Evolutionary conservation across 2,888 invertebrate species (phyloP).

Genomic region (Mimas tiliae): DNA sequence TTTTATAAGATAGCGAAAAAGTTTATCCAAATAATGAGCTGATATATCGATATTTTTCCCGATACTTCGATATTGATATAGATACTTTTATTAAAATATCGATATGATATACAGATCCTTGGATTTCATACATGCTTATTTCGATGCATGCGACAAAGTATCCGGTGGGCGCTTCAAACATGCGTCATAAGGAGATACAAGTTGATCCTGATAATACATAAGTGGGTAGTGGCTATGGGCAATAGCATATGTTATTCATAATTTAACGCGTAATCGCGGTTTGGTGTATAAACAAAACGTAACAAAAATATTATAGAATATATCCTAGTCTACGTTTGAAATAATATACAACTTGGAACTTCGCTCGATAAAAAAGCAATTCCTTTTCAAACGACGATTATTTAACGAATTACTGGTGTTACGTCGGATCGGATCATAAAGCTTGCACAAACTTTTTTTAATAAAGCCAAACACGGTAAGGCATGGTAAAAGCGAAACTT

Average conservation of each 20-base stretch:
- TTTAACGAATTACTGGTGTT: slow-evolving; percentile 2
- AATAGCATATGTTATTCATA: slow-evolving; percentile 1
- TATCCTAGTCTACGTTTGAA: slow-evolving; percentile 9
- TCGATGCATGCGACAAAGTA: no score
- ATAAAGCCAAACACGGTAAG: slow-evolving; percentile 14
- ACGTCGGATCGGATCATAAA: not conserved
- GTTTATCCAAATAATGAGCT: no score
- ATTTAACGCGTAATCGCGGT: slow-evolving; percentile 9
- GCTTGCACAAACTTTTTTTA: slow-evolving; percentile 17
- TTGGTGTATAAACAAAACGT: slow-evolving; percentile 23
- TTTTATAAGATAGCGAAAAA: no score
- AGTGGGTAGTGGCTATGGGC: no score
- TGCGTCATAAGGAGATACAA: no score
- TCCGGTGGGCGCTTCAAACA: no score
- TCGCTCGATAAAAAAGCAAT: slow-evolving; percentile 7
- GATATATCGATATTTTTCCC: no score
- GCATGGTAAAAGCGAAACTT: slow-evolving; percentile 10
- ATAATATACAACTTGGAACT: slow-evolving; percentile 3
- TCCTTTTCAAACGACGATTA: not conserved
- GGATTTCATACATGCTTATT: no score
- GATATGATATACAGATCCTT: no score
- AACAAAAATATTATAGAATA: slow-evolving; percentile 23
- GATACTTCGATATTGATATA: no score
- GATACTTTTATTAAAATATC: no score
- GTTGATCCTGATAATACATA: not conserved